Conservation (phyloP, 2,797 vertebrate genomes). For the Pelodytes ibericus region DNA sequence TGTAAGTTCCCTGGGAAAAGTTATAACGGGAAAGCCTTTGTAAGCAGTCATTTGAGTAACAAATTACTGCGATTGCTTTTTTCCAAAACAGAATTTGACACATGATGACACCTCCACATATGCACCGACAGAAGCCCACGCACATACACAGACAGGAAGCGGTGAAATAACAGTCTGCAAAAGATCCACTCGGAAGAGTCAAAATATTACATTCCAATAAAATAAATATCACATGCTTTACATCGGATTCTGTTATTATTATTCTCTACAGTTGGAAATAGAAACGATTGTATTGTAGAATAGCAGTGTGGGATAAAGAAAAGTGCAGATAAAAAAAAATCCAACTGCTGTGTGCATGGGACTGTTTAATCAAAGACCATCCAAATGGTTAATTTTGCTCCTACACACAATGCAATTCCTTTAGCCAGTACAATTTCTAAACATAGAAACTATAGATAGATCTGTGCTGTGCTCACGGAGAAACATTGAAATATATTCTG, state of each 20-base stretch:
- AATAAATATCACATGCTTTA: constrained; percentile 3
- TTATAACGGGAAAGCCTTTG: not conserved
- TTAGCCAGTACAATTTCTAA: not conserved
- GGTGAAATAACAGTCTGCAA: not conserved
- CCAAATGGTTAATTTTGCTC: constrained; percentile 2
- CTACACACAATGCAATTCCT: not conserved
- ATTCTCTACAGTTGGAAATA: not conserved
- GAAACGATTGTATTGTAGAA: not conserved
- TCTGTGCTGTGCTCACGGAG: not conserved
- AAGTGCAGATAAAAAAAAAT: not conserved
- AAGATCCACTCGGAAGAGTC: not conserved
- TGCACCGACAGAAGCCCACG: constrained; percentile 24
- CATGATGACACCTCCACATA: constrained; percentile 13
- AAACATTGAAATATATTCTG: constrained; percentile 17
- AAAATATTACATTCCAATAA: constrained; percentile 4
- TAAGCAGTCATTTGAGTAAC: constrained; percentile 13
- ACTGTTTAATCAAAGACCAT: not conserved
- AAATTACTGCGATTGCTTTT: constrained; percentile 6
- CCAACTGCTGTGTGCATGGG: not conserved
- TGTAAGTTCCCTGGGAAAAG: not conserved
- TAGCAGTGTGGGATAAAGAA: not conserved
- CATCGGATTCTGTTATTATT: constrained; percentile 15
- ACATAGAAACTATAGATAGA: constrained; percentile 2
- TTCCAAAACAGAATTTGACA: constrained; percentile 36
- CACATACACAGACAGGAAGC: constrained; percentile 25